Conservation (phyloP, 2,113 vertebrate genomes). For the Bubalus kerabau region DNA sequence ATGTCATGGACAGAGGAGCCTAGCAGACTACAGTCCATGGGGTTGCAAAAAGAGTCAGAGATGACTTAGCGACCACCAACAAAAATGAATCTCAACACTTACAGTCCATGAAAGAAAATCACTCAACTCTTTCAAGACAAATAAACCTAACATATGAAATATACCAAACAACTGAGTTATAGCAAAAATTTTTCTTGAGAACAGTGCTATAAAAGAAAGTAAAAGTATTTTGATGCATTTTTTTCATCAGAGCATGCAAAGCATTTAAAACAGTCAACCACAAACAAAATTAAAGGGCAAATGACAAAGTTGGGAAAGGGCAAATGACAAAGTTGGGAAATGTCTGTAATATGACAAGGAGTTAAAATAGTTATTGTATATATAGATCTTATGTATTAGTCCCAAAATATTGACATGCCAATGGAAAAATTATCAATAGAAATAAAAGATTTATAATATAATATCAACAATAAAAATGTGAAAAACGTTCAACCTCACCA, state of each 20-base stretch:
- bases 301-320: conserved; percentile 6
- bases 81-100: background rate
- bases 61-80: background rate
- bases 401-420: background rate
- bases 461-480: background rate
- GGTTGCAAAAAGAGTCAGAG: background rate
- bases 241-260: background rate
- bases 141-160: conserved; percentile 16
- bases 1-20: background rate
- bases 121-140: background rate
- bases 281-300: conserved; percentile 26
- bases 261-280: background rate
- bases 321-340: background rate
- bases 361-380: conserved; percentile 10
- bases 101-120: background rate
- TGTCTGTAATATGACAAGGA: background rate
- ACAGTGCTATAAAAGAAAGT: background rate
- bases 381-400: background rate
- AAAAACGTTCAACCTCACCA: background rate
- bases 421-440: background rate
- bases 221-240: conserved; percentile 31
- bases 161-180: background rate
- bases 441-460: background rate
- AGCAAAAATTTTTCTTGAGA: conserved; percentile 21
- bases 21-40: background rate